Conservation (phyloP, 2,888 invertebrate genomes). For the Stenoptilia bipunctidactyla region DNA sequence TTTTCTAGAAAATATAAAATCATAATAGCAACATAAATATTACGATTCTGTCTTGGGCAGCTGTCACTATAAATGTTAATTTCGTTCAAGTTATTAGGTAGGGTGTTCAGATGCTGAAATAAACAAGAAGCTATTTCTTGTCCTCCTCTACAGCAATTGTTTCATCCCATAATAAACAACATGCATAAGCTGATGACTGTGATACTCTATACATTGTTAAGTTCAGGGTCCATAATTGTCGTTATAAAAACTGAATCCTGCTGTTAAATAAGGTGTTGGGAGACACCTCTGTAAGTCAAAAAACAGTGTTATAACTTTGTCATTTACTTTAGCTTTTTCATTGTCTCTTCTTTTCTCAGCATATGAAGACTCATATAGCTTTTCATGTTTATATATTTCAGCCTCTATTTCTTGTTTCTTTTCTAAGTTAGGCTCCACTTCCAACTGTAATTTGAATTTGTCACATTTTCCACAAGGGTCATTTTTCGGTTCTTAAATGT, state of each 20-base stretch:
- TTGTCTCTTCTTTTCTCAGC: conserved; percentile 12
- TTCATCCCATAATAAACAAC: conserved; percentile 15
- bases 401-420: conserved; percentile 10
- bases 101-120: no score
- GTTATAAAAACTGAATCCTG: conserved; percentile 8
- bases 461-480: conserved; percentile 4
- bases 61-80: no score
- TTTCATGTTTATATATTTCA: conserved; percentile 12
- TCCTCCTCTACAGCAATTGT: conserved; percentile 13
- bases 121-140: no score
- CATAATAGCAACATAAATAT: no score
- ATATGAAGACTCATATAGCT: conserved; percentile 12
- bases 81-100: no score
- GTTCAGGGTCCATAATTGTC: conserved; percentile 7
- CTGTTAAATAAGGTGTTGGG: conserved; percentile 10
- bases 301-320: conserved; percentile 11
- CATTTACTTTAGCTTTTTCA: conserved; percentile 11
- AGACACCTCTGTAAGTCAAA: conserved; percentile 12
- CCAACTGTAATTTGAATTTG: conserved; percentile 8
- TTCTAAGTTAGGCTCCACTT: conserved; percentile 7
- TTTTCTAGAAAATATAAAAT: no score
- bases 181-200: conserved; percentile 13
- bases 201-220: conserved; percentile 14
- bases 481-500: conserved; percentile 3
- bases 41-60: no score